Evolutionary conservation across 2,113 vertebrate species (phyloP).

Genomic region (Cheilinus undulatus): DNA sequence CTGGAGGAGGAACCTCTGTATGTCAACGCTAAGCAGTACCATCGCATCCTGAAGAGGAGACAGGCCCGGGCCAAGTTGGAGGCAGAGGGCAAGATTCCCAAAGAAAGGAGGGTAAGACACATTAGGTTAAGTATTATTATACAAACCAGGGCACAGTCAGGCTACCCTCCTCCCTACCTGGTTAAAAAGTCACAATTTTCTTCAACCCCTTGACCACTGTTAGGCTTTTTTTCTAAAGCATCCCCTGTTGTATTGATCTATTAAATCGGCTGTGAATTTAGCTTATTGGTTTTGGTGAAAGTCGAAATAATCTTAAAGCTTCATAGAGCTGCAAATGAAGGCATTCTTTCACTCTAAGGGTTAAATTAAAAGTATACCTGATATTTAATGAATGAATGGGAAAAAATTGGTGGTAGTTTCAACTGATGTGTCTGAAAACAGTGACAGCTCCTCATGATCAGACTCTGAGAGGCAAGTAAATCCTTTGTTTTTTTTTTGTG

Average conservation of each 20-base stretch:
- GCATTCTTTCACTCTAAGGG: not conserved
- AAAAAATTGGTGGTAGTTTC: no score
- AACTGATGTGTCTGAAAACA: no score
- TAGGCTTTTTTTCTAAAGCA: not conserved
- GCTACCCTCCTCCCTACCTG: not conserved
- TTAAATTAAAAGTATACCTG: not conserved
- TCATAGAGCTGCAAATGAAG: not conserved
- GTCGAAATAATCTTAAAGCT: not conserved
- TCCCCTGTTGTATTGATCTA: no score
- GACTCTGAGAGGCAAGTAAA: no score
- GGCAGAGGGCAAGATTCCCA: slow-evolving; percentile 98
- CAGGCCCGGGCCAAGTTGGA: slow-evolving; percentile 97
- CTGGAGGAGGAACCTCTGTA: slow-evolving; percentile 98
- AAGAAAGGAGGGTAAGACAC: slow-evolving; percentile 92
- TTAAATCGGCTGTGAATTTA: not conserved
- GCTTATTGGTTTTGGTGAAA: not conserved
- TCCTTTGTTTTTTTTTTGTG: not conserved
- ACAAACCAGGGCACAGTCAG: not conserved
- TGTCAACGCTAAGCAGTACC: slow-evolving; percentile 99
- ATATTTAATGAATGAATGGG: no score
- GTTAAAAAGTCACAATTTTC: not conserved
- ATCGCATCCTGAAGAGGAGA: slow-evolving; percentile 95
- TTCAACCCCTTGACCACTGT: not conserved
- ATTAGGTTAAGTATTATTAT: not conserved
- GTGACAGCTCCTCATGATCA: no score